A percentile compares a stretch with the other conserved stretches of the same genome.
These are phyloP conservation scores for Dione vanillae DNA, from an alignment of 2,888 invertebrate species.

Conservation along the genomic window DNA sequence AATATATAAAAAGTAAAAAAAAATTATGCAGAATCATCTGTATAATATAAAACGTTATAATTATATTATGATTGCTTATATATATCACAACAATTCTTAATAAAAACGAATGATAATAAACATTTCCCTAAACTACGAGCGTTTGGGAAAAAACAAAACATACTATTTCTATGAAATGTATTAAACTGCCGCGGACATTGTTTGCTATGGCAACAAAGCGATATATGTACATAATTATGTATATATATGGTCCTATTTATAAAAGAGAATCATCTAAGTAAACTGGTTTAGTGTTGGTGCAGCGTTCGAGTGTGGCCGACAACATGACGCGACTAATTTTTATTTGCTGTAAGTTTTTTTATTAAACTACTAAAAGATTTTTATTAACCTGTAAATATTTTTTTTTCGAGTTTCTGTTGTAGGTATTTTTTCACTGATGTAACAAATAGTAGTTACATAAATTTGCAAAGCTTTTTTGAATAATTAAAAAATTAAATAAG, in stretches of 20 bases:
- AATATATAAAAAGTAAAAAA: no score
- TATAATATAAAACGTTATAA: no score
- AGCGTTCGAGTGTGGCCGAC: conserved; percentile 50
- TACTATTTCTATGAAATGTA: not conserved
- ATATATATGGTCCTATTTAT: conserved; percentile 45
- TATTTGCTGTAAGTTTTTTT: conserved; percentile 46
- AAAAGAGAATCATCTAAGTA: conserved; percentile 46
- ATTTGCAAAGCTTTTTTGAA: no score
- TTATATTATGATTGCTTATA: not conserved
- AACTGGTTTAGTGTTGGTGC: conserved; percentile 58
- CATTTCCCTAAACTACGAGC: not conserved
- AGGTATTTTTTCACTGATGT: no score
- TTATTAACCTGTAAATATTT: not conserved
- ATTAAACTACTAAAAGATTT: not conserved
- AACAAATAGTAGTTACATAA: no score
- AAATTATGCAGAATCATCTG: no score
- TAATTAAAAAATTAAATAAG: not conserved
- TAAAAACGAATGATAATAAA: not conserved
- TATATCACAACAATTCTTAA: not conserved
- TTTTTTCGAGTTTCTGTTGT: no score
- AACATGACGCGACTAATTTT: conserved; percentile 45
- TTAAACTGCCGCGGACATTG: conserved; percentile 15
- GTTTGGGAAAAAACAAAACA: conserved; percentile 12
- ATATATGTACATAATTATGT: not conserved
- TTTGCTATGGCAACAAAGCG: conserved; percentile 40